Conservation (phyloP, 2,797 vertebrate genomes). For the Chloroceryle inda region DNA sequence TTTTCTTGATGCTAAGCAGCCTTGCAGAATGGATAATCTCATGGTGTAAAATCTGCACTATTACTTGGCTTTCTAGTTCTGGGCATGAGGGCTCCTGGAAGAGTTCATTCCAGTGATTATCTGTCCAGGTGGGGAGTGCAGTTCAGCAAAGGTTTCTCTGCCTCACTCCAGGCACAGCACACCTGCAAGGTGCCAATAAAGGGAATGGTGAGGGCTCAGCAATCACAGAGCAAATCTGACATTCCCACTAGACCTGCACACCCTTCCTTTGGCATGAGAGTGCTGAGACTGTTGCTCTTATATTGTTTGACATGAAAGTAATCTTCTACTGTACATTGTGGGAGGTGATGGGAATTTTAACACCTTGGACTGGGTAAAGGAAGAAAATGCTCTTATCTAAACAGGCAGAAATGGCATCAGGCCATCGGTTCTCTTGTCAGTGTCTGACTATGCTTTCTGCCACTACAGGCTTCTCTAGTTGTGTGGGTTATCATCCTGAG, state of each 20-base stretch:
- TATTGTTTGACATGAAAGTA: neutral
- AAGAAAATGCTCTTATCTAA: neutral
- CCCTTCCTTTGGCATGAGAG: neutral
- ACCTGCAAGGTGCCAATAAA: neutral
- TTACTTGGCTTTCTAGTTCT: neutral
- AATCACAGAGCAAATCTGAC: neutral
- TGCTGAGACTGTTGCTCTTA: neutral
- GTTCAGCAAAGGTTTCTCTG: neutral
- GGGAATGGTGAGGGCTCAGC: neutral
- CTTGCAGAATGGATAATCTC: neutral
- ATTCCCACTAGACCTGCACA: neutral
- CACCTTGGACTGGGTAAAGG: neutral
- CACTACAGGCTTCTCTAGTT: conserved; percentile 86
- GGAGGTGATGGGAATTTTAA: neutral
- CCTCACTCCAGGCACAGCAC: neutral
- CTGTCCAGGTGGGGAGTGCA: neutral
- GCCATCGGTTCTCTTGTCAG: neutral
- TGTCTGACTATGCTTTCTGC: conserved; percentile 1
- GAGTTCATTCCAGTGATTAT: neutral
- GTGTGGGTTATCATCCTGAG: conserved; percentile 94
- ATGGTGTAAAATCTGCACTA: neutral
- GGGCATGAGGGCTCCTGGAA: neutral
- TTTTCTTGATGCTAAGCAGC: neutral
- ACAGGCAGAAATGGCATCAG: neutral
- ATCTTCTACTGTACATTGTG: neutral